Evolutionary conservation across 2,888 invertebrate genomes (phyloP).

Genomic region (Thereva nobilitata): DNA sequence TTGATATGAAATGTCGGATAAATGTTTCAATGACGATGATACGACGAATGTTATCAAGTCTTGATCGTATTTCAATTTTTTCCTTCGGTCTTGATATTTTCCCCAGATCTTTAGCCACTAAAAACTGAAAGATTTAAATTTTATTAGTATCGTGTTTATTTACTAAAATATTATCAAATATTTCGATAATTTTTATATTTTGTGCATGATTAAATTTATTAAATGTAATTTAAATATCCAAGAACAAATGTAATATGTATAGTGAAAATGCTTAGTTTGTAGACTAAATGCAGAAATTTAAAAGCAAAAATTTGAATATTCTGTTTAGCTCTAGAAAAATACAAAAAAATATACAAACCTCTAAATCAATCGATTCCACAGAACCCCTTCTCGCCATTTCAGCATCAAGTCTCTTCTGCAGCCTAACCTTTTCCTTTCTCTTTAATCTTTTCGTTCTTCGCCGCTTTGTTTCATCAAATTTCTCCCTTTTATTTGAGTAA

Average conservation of each 20-base stretch:
- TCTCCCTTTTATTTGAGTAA: constrained; percentile 60
- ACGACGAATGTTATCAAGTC: constrained; percentile 64
- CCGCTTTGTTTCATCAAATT: constrained; percentile 62
- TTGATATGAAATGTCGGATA: constrained; percentile 71
- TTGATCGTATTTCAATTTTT: constrained; percentile 48
- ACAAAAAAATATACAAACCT: constrained; percentile 56
- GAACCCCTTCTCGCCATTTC: constrained; percentile 53
- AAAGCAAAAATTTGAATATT: no score
- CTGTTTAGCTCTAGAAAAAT: neutral
- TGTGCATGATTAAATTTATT: no score
- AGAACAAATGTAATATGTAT: no score
- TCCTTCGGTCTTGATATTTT: constrained; percentile 36
- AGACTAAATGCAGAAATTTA: no score
- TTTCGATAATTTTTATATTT: no score
- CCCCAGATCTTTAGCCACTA: constrained; percentile 45
- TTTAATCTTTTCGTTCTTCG: constrained; percentile 57
- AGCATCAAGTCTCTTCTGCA: constrained; percentile 46
- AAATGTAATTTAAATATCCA: no score
- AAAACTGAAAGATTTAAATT: constrained; percentile 44
- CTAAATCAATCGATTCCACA: constrained; percentile 62
- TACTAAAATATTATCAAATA: no score
- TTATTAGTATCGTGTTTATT: constrained; percentile 12
- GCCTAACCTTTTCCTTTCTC: constrained; percentile 48
- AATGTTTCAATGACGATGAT: constrained; percentile 71
- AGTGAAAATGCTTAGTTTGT: no score